Conservation (phyloP, 2,797 vertebrate genomes). For the Petrocephalus sullivani region DNA sequence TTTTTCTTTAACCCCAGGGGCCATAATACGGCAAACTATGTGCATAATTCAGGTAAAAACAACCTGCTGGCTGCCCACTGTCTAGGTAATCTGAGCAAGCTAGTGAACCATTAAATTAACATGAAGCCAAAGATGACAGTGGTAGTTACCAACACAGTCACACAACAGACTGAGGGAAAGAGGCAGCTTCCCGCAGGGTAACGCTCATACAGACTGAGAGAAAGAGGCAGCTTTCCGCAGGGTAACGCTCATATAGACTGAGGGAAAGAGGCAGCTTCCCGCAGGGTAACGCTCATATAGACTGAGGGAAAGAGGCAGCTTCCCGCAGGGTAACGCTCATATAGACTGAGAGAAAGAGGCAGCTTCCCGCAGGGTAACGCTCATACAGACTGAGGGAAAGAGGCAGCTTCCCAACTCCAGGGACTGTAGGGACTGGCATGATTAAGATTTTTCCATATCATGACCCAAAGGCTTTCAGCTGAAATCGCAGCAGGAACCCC, state of each 20-base stretch:
- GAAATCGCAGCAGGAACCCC: not conserved
- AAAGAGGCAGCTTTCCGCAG: not conserved
- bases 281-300: not conserved
- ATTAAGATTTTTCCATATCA: not conserved
- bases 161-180: not conserved
- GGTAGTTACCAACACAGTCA: constrained; percentile 1
- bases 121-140: not conserved
- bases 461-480: not conserved
- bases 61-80: not conserved
- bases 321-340: not conserved
- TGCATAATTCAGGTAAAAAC: not conserved
- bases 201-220: not conserved
- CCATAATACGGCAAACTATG: not conserved
- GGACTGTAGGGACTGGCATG: not conserved
- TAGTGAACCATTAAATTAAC: constrained; percentile 5
- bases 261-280: not conserved
- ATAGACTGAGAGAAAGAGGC: not conserved
- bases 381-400: too few relatives aligned
- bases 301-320: not conserved
- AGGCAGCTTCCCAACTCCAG: not conserved
- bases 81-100: not conserved
- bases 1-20: not conserved
- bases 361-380: too few relatives aligned
- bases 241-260: not conserved
- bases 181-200: not conserved